Conservation (phyloP, 2,113 vertebrate species). For the Silurus asotus region DNA sequence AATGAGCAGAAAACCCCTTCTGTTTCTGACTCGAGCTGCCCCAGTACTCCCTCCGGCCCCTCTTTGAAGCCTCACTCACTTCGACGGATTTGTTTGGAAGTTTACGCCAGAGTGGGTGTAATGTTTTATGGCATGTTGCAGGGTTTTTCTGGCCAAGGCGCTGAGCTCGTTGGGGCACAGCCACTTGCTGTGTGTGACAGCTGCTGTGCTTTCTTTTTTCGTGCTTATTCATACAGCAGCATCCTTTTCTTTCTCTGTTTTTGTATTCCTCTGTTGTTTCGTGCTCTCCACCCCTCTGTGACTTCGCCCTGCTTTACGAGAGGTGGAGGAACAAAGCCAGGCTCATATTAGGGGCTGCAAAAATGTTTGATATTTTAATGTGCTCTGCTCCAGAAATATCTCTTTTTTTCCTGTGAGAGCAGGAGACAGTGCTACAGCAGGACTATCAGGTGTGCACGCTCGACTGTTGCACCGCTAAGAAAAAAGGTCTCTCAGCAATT, state of each 20-base stretch:
- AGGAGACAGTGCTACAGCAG: slow-evolving; percentile 49
- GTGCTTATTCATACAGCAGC: slow-evolving; percentile 54
- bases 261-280: slow-evolving; percentile 42
- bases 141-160: slow-evolving; percentile 44
- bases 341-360: slow-evolving; percentile 60
- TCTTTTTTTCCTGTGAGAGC: slow-evolving; percentile 54
- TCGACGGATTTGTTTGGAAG: slow-evolving; percentile 41
- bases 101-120: slow-evolving; percentile 38
- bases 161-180: slow-evolving; percentile 35
- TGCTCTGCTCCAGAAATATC: slow-evolving; percentile 59
- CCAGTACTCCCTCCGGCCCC: slow-evolving; percentile 20
- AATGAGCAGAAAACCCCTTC: slow-evolving; percentile 12
- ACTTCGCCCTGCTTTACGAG: slow-evolving; percentile 48
- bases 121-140: slow-evolving; percentile 45
- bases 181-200: slow-evolving; percentile 50
- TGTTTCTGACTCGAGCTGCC: slow-evolving; percentile 36
- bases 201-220: slow-evolving; percentile 45
- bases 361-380: slow-evolving; percentile 69
- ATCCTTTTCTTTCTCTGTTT: slow-evolving; percentile 47
- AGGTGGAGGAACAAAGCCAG: slow-evolving; percentile 47
- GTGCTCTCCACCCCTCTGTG: slow-evolving; percentile 43
- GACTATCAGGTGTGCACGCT: slow-evolving; percentile 52
- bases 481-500: neutral
- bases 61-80: slow-evolving; percentile 22
- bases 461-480: neutral